A percentile compares a stretch with the other conserved stretches of the same genome.
Conservation (phyloP, 2,888 invertebrate genomes). For the Agonopterix arenella region DNA sequence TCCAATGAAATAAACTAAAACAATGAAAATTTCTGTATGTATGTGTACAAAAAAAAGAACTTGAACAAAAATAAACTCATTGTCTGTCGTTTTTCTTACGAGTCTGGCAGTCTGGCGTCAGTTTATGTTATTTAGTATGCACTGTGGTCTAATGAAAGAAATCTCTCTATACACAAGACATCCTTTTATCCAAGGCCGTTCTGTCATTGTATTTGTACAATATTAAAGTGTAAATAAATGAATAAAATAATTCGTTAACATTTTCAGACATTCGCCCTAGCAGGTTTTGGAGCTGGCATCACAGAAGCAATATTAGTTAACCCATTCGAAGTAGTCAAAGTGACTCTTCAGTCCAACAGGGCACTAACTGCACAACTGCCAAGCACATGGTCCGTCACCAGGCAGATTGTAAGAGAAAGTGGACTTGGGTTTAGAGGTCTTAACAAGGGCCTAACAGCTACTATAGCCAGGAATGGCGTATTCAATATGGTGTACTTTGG, state of each 20-base stretch:
- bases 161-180: too few species aligned
- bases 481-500: slow-evolving; percentile 98
- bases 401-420: slow-evolving; percentile 83
- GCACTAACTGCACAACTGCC: slow-evolving; percentile 79
- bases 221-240: too few species aligned
- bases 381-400: slow-evolving; percentile 88
- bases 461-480: slow-evolving; percentile 91
- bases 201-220: too few species aligned
- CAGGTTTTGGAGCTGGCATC: slow-evolving; percentile 92
- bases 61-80: too few species aligned
- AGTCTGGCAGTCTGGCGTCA: too few species aligned
- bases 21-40: too few species aligned
- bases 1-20: too few species aligned
- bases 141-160: too few species aligned
- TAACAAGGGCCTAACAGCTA: slow-evolving; percentile 92
- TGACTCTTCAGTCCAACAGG: slow-evolving; percentile 88
- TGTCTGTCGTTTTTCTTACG: too few species aligned
- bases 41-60: too few species aligned
- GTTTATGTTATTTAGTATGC: too few species aligned
- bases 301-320: slow-evolving; percentile 95
- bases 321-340: slow-evolving; percentile 97
- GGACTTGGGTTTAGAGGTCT: slow-evolving; percentile 89
- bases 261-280: slow-evolving; percentile 89
- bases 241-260: background rate
- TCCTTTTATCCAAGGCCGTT: too few species aligned